phyloP scores from a whole-genome alignment of 2,797 vertebrate species.

The Hemibagrus guttatus region DNA sequence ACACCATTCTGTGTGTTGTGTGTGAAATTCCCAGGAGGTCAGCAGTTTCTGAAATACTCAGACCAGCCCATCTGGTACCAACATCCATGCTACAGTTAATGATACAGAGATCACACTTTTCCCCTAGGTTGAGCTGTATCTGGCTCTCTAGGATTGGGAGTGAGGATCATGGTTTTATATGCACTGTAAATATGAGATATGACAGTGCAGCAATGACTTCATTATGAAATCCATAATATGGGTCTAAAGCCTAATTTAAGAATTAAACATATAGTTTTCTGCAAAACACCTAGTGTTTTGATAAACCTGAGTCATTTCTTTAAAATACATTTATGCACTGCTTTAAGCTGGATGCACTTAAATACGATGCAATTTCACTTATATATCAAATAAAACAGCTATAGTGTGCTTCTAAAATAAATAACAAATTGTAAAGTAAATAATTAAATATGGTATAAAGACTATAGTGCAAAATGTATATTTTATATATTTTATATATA shows the following conservation, averaged over 20 bases:
- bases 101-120: too few species aligned
- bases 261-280: not conserved
- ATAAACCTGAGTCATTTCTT: not conserved
- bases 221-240: not conserved
- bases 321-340: not conserved
- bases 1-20: too few species aligned
- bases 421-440: not conserved
- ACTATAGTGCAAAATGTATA: too few species aligned
- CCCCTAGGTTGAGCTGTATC: not conserved
- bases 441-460: not conserved
- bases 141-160: not conserved
- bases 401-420: not conserved
- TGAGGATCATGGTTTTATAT: not conserved
- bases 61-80: not conserved
- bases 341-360: not conserved
- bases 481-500: too few species aligned
- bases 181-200: not conserved
- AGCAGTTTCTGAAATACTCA: not conserved
- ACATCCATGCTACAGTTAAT: too few species aligned
- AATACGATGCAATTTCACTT: not conserved
- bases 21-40: too few species aligned
- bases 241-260: not conserved
- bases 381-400: not conserved
- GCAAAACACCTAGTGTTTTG: not conserved
- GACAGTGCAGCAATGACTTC: not conserved